phyloP scores from a whole-genome alignment of 1,140 invertebrate species.

The Oryzaephilus surinamensis region DNA sequence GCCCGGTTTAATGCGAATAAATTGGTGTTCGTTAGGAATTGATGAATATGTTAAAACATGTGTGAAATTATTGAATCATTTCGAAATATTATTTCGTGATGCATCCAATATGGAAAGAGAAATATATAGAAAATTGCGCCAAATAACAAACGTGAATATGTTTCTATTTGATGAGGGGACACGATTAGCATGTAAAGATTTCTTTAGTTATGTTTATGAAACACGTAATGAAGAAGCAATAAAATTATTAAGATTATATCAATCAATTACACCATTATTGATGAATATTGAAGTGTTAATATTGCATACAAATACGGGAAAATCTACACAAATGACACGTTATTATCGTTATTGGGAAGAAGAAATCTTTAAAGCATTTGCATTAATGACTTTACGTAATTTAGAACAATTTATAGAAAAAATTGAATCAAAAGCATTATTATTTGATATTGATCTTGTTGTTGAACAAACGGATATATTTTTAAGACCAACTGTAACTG shows the following conservation, averaged over 20 bases:
- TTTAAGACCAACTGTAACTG: slow-evolving; percentile 57
- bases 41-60: slow-evolving; percentile 56
- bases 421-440: slow-evolving; percentile 45
- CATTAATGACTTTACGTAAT: slow-evolving; percentile 57
- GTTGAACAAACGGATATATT: slow-evolving; percentile 62
- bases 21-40: slow-evolving; percentile 76
- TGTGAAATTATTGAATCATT: slow-evolving; percentile 40
- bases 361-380: slow-evolving; percentile 50
- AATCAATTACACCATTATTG: slow-evolving; percentile 61
- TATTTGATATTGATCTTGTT: slow-evolving; percentile 69
- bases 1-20: slow-evolving; percentile 66
- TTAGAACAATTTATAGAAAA: slow-evolving; percentile 56
- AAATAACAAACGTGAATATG: slow-evolving; percentile 22
- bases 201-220: slow-evolving; percentile 55
- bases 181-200: slow-evolving; percentile 36
- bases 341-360: slow-evolving; percentile 63
- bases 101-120: slow-evolving; percentile 67
- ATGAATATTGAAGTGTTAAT: slow-evolving; percentile 73
- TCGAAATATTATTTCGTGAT: slow-evolving; percentile 57
- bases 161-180: slow-evolving; percentile 26
- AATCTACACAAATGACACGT: slow-evolving; percentile 49
- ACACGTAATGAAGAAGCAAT: slow-evolving; percentile 51
- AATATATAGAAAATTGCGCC: slow-evolving; percentile 46
- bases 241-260: slow-evolving; percentile 57
- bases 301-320: slow-evolving; percentile 52